These are phyloP conservation scores for Saccopteryx bilineata DNA, from an alignment of 2,113 vertebrate genomes.

Conservation along the genomic window DNA sequence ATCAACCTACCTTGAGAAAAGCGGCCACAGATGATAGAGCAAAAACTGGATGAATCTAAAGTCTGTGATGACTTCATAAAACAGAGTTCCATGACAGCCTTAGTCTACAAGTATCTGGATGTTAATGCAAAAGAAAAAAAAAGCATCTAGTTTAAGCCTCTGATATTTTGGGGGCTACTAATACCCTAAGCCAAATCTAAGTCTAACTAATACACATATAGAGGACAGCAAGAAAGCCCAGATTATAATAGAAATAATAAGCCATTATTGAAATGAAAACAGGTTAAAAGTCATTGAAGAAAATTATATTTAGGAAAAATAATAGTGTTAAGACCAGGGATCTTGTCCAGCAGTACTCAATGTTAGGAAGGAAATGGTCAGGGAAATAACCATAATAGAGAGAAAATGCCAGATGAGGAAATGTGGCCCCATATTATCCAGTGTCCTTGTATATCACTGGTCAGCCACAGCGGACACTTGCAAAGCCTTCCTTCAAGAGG, in stretches of 20 bases:
- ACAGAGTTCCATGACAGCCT: neutral
- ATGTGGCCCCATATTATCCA: neutral
- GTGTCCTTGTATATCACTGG: neutral
- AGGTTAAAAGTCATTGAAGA: slow-evolving; percentile 2
- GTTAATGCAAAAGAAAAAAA: neutral
- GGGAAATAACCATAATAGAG: neutral
- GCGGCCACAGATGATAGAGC: neutral
- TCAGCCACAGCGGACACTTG: neutral
- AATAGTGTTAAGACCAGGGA: slow-evolving; percentile 29
- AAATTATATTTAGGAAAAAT: slow-evolving; percentile 53
- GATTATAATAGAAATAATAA: neutral
- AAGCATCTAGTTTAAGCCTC: neutral
- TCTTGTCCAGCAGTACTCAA: neutral
- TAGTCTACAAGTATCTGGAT: neutral
- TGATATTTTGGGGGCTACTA: neutral
- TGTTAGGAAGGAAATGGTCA: neutral
- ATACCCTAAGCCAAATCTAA: neutral
- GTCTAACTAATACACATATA: neutral
- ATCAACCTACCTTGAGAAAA: slow-evolving; percentile 26
- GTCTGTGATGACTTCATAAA: neutral
- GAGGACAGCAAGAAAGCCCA: slow-evolving; percentile 5
- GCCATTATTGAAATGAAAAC: slow-evolving; percentile 18
- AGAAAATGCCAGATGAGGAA: neutral
- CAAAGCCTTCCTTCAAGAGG: neutral
- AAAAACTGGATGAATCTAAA: neutral